A percentile compares a stretch with the other conserved stretches of the same genome.
Evolutionary conservation across 2,113 vertebrate species (phyloP).

Genomic region (Antigone vipio): DNA sequence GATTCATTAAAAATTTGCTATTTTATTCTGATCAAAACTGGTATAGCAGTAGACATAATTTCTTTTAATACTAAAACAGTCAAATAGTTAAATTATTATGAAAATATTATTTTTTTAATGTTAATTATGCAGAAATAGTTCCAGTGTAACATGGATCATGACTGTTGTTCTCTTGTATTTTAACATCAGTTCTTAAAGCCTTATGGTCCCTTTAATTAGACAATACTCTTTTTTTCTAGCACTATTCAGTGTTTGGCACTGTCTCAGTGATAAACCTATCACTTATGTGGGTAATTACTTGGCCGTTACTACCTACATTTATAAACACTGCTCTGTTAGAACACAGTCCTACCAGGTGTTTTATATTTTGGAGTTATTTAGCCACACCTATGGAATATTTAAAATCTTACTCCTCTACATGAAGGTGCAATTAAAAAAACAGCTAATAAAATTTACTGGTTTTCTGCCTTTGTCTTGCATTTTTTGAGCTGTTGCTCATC

Average conservation of each 20-base stretch:
- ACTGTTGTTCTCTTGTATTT: background rate
- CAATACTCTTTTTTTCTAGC: background rate
- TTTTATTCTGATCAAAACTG: background rate
- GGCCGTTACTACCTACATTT: background rate
- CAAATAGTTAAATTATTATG: background rate
- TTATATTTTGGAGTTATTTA: background rate
- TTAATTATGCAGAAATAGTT: background rate
- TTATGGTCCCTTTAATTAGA: background rate
- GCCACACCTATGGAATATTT: background rate
- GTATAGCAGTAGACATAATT: background rate
- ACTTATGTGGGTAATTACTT: background rate
- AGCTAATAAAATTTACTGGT: background rate
- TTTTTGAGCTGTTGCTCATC: background rate
- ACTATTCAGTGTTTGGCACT: background rate
- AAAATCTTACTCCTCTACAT: background rate
- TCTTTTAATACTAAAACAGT: background rate
- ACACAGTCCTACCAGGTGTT: background rate
- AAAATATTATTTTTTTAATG: background rate
- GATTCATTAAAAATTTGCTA: background rate
- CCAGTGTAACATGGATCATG: background rate
- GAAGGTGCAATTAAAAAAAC: background rate
- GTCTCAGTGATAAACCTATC: background rate
- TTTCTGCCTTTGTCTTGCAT: background rate
- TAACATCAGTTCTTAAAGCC: background rate
- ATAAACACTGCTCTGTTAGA: background rate